These are phyloP conservation scores for Drosophila subobscura DNA, from an alignment of 1,140 invertebrate species.

Conservation along the genomic window DNA sequence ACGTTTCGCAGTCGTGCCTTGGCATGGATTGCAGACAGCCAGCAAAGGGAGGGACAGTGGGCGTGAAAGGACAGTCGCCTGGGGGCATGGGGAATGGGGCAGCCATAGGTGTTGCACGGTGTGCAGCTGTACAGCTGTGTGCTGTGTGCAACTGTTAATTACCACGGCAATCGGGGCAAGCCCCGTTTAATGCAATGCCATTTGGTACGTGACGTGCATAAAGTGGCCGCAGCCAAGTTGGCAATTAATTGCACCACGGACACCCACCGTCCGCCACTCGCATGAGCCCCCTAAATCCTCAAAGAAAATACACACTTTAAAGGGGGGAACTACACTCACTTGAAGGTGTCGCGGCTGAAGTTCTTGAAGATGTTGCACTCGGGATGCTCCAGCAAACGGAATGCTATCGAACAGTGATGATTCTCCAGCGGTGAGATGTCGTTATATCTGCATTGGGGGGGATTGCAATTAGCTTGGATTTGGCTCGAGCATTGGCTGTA, in stretches of 20 bases:
- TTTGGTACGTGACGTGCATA: constrained; percentile 77
- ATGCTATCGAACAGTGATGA: constrained; percentile 94
- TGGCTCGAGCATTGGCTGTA: background rate
- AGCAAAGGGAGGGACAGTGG: constrained; percentile 1
- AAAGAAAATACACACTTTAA: background rate
- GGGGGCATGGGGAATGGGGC: too few species aligned
- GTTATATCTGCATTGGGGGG: constrained; percentile 87
- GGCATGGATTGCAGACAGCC: constrained; percentile 29
- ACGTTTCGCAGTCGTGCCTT: constrained; percentile 37
- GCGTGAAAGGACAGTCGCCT: background rate
- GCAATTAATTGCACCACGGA: constrained; percentile 84
- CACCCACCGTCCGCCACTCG: background rate
- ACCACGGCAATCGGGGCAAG: constrained; percentile 66
- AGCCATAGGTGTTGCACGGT: constrained; percentile 20
- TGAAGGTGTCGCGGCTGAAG: constrained; percentile 87
- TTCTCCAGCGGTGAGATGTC: constrained; percentile 95
- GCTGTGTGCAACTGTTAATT: constrained; percentile 64
- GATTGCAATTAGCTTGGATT: background rate
- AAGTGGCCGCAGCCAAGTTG: constrained; percentile 84
- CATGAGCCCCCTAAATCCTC: constrained; percentile 4
- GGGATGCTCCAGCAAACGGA: constrained; percentile 90
- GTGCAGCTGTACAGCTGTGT: constrained; percentile 25
- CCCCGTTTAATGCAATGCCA: constrained; percentile 74
- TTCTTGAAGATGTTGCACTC: constrained; percentile 92
- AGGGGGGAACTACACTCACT: constrained; percentile 76